These are phyloP conservation scores for Hemicentrotus pulcherrimus DNA, from an alignment of 35 echinoderm and acorn worm genomes.

Conservation along the genomic window DNA sequence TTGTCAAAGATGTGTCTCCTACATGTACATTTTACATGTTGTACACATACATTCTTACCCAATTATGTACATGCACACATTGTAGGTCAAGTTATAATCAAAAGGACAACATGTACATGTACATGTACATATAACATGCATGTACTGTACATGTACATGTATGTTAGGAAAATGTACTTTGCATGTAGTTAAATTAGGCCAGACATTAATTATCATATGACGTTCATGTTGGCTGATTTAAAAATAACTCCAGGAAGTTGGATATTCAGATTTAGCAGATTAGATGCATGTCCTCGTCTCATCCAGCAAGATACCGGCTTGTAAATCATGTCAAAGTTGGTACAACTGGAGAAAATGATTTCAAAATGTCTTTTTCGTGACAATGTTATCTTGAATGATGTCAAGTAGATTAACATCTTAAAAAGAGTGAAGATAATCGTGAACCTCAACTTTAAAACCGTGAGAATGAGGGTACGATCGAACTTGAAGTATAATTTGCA, in stretches of 20 bases:
- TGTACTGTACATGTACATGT: not conserved
- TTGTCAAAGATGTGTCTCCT: too few species aligned
- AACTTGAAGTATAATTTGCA: too few species aligned
- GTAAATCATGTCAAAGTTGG: not conserved
- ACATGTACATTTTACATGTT: too few species aligned
- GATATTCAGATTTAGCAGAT: slow-evolving; percentile 35
- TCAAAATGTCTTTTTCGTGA: not conserved
- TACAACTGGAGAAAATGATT: not conserved
- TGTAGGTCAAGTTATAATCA: too few species aligned
- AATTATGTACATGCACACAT: too few species aligned
- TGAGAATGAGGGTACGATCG: not conserved
- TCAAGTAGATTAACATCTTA: not conserved
- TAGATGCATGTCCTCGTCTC: slow-evolving; percentile 41
- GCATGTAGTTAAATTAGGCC: slow-evolving; percentile 2
- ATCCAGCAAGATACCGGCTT: not conserved
- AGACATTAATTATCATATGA: slow-evolving; percentile 56
- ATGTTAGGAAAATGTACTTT: not conserved
- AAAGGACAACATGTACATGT: too few species aligned
- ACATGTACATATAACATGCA: not conserved
- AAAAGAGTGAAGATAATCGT: too few species aligned
- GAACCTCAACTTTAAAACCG: not conserved
- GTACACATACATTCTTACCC: too few species aligned
- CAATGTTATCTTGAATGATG: not conserved
- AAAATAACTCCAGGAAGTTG: slow-evolving; percentile 51
- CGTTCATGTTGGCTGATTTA: slow-evolving; percentile 32